Percentiles rank a stretch among this genome's conserved stretches.
phyloP scores from a whole-genome alignment of 2,797 vertebrate species.

The Lepus townsendii region DNA sequence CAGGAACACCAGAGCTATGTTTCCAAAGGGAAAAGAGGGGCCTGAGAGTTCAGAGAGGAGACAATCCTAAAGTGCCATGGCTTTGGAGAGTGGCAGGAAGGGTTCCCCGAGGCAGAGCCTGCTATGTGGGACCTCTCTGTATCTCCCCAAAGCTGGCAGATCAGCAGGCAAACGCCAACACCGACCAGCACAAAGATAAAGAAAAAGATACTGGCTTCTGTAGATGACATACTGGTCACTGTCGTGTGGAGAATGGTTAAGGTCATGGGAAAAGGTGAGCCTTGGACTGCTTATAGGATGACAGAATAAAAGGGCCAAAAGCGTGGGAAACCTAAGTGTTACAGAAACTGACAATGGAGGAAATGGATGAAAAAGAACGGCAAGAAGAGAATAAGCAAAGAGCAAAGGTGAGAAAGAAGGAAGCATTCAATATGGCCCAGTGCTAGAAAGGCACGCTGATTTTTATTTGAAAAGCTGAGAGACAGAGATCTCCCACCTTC shows the following conservation, averaged over 20 bases:
- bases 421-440: neutral
- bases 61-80: neutral
- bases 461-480: no score
- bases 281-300: neutral
- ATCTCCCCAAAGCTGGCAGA: neutral
- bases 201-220: neutral
- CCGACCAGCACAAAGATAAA: neutral
- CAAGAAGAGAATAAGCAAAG: neutral
- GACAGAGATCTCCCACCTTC: no score
- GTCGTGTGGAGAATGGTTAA: neutral
- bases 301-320: neutral
- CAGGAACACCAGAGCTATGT: neutral
- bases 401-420: neutral
- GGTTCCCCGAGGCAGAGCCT: neutral
- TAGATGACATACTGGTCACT: neutral
- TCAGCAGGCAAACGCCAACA: neutral
- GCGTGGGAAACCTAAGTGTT: neutral
- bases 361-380: neutral
- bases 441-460: neutral
- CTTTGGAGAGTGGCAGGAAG: neutral
- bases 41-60: neutral
- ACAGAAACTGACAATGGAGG: neutral
- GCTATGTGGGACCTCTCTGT: neutral
- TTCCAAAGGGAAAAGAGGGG: conserved; percentile 1
- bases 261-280: neutral